Percentiles rank a stretch among this genome's conserved stretches.
Evolutionary conservation across 2,888 invertebrate species (phyloP).

Genomic region (Pachydiplax longipennis): DNA sequence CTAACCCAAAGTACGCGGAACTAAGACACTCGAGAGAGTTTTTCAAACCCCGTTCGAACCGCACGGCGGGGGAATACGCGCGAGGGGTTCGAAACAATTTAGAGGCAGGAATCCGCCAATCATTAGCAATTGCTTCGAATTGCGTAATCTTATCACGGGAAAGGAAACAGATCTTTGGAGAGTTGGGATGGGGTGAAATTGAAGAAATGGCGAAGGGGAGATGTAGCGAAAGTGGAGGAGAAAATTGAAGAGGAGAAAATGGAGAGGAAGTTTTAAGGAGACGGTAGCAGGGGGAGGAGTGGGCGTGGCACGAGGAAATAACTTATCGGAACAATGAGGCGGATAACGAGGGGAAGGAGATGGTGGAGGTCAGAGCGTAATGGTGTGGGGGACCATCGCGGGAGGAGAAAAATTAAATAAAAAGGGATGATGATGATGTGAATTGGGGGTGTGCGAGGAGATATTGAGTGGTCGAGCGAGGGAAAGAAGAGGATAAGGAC

Average conservation of each 20-base stretch:
- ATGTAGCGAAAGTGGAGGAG: not conserved
- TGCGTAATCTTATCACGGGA: conserved; percentile 9
- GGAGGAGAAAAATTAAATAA: conserved; percentile 23
- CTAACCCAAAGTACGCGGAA: too few species aligned
- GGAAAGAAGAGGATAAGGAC: not conserved
- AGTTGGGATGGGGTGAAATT: not conserved
- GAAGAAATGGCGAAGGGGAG: not conserved
- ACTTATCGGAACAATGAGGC: conserved; percentile 40
- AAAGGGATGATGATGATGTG: conserved; percentile 29
- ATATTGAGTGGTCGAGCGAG: not conserved
- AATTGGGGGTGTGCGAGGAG: not conserved
- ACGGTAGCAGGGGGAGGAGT: not conserved
- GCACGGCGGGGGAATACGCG: too few species aligned
- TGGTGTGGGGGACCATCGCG: not conserved
- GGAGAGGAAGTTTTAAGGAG: conserved; percentile 16
- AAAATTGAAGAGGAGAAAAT: not conserved
- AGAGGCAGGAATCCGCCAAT: conserved; percentile 7
- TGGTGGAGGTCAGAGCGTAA: not conserved
- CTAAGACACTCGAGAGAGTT: too few species aligned
- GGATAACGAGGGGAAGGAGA: conserved; percentile 1
- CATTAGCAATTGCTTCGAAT: conserved; percentile 16
- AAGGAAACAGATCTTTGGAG: not conserved
- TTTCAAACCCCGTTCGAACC: too few species aligned
- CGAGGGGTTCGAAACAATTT: not conserved
- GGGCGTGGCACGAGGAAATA: conserved; percentile 12